Conservation (phyloP, 1,140 invertebrate genomes). For the Cylas formicarius region DNA sequence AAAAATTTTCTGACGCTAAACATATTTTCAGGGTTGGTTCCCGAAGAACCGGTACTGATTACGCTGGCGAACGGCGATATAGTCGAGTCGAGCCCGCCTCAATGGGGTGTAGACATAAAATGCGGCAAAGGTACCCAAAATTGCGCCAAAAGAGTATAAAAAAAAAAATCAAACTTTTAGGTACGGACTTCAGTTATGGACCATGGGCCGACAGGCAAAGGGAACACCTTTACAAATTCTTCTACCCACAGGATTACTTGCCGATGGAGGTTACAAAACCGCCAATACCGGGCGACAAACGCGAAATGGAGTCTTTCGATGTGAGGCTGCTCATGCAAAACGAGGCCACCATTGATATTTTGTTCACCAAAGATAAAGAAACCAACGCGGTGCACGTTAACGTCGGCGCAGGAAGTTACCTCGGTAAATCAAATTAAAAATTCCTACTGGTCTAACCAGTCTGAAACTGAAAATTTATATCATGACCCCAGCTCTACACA, state of each 20-base stretch:
- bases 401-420: slow-evolving; percentile 85
- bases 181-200: slow-evolving; percentile 94
- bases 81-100: slow-evolving; percentile 82
- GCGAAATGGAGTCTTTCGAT: slow-evolving; percentile 87
- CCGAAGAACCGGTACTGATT: slow-evolving; percentile 83
- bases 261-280: slow-evolving; percentile 61
- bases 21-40: slow-evolving; percentile 68
- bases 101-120: slow-evolving; percentile 92
- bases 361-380: slow-evolving; percentile 94
- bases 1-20: too few species aligned
- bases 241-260: slow-evolving; percentile 87
- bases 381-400: slow-evolving; percentile 95
- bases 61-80: slow-evolving; percentile 88
- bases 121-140: slow-evolving; percentile 91
- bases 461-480: too few species aligned
- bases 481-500: too few species aligned
- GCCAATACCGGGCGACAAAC: slow-evolving; percentile 76
- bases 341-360: slow-evolving; percentile 88
- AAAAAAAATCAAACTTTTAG: too few species aligned
- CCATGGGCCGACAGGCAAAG: slow-evolving; percentile 97
- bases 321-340: slow-evolving; percentile 83
- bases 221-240: slow-evolving; percentile 92
- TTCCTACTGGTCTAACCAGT: too few species aligned
- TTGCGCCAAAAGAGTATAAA: too few species aligned
- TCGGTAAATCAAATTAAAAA: slow-evolving; percentile 44